Evolutionary conservation across 2,888 invertebrate species (phyloP), one percentile per base, ranked within the genome.

Genomic region (Autographa pulchrina): DNA sequence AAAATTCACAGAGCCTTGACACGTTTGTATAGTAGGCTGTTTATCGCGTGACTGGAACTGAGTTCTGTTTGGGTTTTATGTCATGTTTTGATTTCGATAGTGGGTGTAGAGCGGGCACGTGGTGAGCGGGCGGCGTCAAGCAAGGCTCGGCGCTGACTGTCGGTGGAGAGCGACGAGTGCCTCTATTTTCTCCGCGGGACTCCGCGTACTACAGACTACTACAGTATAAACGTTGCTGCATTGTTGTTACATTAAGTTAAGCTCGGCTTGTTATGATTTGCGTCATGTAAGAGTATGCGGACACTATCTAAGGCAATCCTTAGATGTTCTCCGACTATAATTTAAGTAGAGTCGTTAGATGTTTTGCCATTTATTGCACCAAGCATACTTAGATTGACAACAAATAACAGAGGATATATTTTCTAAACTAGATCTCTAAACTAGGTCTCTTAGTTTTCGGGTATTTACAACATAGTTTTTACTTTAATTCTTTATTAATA

Each of bases 91-190:
- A 63, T 77, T 77, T 71, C 62, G 69, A 35, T 72, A 62, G 52
- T 14, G 56, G 62, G 65, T 68, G 25, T 18, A 65, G 68, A 35
- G 70, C 69, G 69, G 74, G 66, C 72, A 59, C 20, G 65, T 48
- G 48, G 48, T n/a, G n/a, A 62, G 67, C 89, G 88, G 65, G 86
- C 77, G 83, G 65, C 72, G 68, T 72, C 74, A 65, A 65, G 69
- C 69, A 70, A 83, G 82, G 79, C 77, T 80, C 72, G 72, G 75
- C 65, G 76, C 75, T 74, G 81, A 88, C 88, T 88, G 85, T 65
- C 62, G 52, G 72, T 25, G 18, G 54, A 56, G 59, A 41, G 64
- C 65, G 65, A 77, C 70, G 78, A 73, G 78, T 81, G 78, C 65
- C 68, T 72, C 48, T 77, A 66, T 78, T 78, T 77, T 78, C 80